phyloP scores from a whole-genome alignment of 1,140 invertebrate species.

The Anastrepha ludens region DNA sequence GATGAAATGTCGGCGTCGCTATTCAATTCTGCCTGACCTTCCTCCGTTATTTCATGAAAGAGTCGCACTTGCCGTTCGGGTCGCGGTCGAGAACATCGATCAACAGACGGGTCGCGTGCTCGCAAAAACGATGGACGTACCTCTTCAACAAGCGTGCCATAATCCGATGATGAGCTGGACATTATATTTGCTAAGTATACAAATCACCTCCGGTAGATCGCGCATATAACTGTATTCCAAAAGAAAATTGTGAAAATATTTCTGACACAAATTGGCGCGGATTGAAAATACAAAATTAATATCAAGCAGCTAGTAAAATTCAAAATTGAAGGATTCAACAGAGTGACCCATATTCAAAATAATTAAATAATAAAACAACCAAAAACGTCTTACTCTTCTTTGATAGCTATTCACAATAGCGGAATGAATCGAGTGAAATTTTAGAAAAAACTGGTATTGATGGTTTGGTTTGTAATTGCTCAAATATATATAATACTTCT shows the following conservation, averaged over 20 bases:
- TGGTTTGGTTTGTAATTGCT: too few species aligned
- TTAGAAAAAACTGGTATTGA: too few species aligned
- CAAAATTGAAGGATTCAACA: background rate
- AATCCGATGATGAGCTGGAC: slow-evolving; percentile 18
- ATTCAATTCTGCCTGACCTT: slow-evolving; percentile 60
- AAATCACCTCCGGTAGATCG: too few species aligned
- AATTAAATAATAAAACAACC: background rate
- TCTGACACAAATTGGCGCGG: slow-evolving; percentile 64
- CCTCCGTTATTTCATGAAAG: slow-evolving; percentile 65
- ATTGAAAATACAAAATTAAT: background rate
- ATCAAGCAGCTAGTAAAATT: background rate
- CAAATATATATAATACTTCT: too few species aligned
- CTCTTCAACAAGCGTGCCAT: slow-evolving; percentile 56
- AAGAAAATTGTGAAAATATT: slow-evolving; percentile 80
- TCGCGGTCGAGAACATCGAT: slow-evolving; percentile 67
- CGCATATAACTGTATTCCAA: background rate
- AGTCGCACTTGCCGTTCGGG: slow-evolving; percentile 64
- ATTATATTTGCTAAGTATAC: background rate
- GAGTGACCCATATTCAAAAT: background rate
- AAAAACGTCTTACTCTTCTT: background rate
- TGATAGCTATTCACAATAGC: background rate
- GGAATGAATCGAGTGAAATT: too few species aligned
- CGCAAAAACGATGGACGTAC: slow-evolving; percentile 67
- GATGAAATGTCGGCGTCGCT: slow-evolving; percentile 57
- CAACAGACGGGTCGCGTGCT: slow-evolving; percentile 68